phyloP scores from a whole-genome alignment of 2,113 vertebrate species.

The Delphinus delphis region DNA sequence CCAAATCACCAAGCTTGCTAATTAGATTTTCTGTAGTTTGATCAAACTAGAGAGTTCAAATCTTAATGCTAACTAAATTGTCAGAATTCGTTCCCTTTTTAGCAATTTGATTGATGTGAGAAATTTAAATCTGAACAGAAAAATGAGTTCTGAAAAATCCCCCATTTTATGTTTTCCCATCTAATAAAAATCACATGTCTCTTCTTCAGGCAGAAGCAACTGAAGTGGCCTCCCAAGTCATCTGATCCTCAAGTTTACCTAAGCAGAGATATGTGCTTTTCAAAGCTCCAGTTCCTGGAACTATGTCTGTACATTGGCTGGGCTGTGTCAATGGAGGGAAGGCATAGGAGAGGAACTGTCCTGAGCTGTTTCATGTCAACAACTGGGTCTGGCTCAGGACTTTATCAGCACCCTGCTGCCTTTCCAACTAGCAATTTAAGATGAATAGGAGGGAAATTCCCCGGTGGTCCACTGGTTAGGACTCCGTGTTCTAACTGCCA shows the following conservation, averaged over 20 bases:
- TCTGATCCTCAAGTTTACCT: background rate
- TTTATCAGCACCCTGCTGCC: background rate
- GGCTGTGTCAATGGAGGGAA: background rate
- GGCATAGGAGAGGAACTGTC: conserved; percentile 52
- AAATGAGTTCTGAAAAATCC: conserved; percentile 11
- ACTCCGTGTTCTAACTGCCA: background rate
- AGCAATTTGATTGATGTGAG: background rate
- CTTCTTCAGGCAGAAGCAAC: conserved; percentile 19
- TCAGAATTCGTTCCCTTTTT: background rate
- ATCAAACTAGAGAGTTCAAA: conserved; percentile 78
- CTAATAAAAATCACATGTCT: conserved; percentile 14
- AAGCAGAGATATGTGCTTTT: conserved; percentile 28
- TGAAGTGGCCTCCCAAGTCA: background rate
- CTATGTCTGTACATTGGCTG: background rate
- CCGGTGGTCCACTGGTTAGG: background rate
- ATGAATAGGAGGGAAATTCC: conserved; percentile 49
- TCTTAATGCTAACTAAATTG: conserved; percentile 80
- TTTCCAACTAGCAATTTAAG: background rate
- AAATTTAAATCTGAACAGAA: conserved; percentile 23
- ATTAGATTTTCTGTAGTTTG: conserved; percentile 80
- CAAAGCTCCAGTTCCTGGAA: background rate
- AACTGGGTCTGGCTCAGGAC: rapidly evolving
- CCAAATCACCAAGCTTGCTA: conserved; percentile 80
- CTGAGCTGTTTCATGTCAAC: conserved; percentile 26
- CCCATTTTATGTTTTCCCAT: background rate